Percentiles rank a stretch among this genome's conserved stretches.
phyloP scores from a whole-genome alignment of 1,140 invertebrate species.

The Tetramorium alpestre region DNA sequence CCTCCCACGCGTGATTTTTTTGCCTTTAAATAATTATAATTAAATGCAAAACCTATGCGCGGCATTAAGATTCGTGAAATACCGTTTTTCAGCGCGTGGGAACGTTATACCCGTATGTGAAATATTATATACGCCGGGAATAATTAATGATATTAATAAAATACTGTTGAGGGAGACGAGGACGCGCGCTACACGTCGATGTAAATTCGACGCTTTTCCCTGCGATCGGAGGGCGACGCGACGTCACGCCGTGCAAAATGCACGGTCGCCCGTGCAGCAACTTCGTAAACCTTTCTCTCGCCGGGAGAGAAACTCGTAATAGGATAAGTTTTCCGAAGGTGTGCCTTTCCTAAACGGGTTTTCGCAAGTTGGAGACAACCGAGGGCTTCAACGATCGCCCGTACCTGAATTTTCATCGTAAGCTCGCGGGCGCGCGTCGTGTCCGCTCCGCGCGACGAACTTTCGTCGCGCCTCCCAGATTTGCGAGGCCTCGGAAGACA shows the following conservation, averaged over 20 bases:
- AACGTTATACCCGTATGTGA: neutral
- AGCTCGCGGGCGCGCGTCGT: constrained; percentile 38
- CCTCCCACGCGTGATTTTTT: neutral
- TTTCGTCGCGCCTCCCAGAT: constrained; percentile 21
- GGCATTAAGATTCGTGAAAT: neutral
- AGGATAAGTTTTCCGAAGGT: constrained; percentile 75
- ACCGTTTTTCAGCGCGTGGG: neutral
- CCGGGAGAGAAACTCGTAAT: constrained; percentile 72
- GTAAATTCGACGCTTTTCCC: constrained; percentile 25
- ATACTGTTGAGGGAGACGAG: neutral
- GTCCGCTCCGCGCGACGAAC: constrained; percentile 13
- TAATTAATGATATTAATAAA: constrained; percentile 37
- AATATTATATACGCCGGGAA: neutral
- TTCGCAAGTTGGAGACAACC: constrained; percentile 71
- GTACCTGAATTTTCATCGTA: constrained; percentile 60
- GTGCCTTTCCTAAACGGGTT: constrained; percentile 75
- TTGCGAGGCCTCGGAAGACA: neutral
- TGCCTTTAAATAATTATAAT: constrained; percentile 6
- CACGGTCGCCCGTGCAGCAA: constrained; percentile 41
- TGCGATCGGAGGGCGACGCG: neutral
- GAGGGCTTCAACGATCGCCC: constrained; percentile 49
- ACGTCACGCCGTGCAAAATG: constrained; percentile 2
- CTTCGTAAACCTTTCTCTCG: constrained; percentile 56
- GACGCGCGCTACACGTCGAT: neutral
- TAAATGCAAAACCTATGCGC: neutral